phyloP scores from a whole-genome alignment of 2,113 vertebrate genomes.

The Pleuronectes platessa region DNA sequence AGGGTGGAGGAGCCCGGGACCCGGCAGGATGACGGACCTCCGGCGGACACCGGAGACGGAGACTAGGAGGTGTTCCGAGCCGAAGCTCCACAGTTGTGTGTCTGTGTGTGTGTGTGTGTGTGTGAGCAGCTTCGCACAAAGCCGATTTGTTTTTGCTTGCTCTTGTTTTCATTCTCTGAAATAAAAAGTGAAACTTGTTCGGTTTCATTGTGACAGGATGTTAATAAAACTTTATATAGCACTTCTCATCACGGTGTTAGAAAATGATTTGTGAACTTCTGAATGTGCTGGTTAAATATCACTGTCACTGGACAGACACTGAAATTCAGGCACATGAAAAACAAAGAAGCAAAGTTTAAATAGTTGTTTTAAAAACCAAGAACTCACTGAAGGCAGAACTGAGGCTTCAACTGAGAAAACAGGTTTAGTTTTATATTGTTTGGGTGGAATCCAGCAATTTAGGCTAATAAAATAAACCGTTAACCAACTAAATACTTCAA shows the following conservation, averaged over 20 bases:
- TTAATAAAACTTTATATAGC: slow-evolving; percentile 63
- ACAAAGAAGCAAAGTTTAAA: too few relatives aligned
- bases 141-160: slow-evolving; percentile 40
- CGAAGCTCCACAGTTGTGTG: slow-evolving; percentile 1
- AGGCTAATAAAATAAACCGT: too few relatives aligned
- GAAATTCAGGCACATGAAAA: too few relatives aligned
- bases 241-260: slow-evolving; percentile 26
- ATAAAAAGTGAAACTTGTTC: slow-evolving; percentile 46
- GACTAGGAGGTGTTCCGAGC: background rate
- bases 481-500: too few relatives aligned
- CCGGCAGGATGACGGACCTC: background rate
- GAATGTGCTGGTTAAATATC: background rate
- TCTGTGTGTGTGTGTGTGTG: too few relatives aligned
- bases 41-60: background rate
- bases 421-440: too few relatives aligned
- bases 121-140: slow-evolving; percentile 11
- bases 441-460: too few relatives aligned
- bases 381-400: too few relatives aligned
- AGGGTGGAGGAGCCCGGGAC: background rate
- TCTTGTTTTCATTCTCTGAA: slow-evolving; percentile 51
- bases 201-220: slow-evolving; percentile 42
- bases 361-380: too few relatives aligned
- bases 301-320: too few relatives aligned
- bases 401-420: too few relatives aligned
- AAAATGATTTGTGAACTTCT: slow-evolving; percentile 2